phyloP scores from a whole-genome alignment of 2,113 vertebrate species.

The Epinephelus cyanopodus region DNA sequence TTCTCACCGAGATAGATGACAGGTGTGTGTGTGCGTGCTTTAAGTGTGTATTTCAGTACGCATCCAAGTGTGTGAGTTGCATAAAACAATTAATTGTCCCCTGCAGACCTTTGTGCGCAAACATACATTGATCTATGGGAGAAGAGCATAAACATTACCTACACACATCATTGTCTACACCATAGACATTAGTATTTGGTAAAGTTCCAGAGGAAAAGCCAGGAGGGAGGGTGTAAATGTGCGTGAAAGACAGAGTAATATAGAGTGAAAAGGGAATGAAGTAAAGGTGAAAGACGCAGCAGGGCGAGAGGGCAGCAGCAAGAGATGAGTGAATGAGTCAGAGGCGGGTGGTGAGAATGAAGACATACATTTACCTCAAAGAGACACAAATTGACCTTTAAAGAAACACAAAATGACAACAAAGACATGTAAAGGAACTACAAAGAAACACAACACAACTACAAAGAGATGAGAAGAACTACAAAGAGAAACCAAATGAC shows the following conservation, averaged over 20 bases:
- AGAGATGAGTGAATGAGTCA: neutral
- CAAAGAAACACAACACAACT: too few relatives aligned
- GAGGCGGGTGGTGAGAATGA: constrained; percentile 9
- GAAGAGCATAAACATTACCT: neutral
- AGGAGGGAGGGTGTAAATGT: neutral
- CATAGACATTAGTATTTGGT: neutral
- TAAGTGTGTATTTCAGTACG: neutral
- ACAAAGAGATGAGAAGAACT: too few relatives aligned
- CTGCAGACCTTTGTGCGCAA: neutral
- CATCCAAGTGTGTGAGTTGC: constrained; percentile 9
- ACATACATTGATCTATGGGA: neutral
- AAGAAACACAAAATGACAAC: too few relatives aligned
- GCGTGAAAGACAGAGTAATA: constrained; percentile 22
- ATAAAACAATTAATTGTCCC: constrained; percentile 5
- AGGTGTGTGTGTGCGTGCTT: neutral
- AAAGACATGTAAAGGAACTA: too few relatives aligned
- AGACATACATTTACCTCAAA: too few relatives aligned
- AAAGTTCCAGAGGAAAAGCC: neutral
- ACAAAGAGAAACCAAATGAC: too few relatives aligned
- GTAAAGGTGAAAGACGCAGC: constrained; percentile 18
- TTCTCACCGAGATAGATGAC: neutral
- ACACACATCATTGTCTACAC: neutral
- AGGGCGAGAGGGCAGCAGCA: neutral
- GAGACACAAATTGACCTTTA: too few relatives aligned
- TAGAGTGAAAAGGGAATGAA: neutral